These are phyloP conservation scores for Ibycter americanus DNA, from an alignment of 2,797 vertebrate species.

Conservation along the genomic window DNA sequence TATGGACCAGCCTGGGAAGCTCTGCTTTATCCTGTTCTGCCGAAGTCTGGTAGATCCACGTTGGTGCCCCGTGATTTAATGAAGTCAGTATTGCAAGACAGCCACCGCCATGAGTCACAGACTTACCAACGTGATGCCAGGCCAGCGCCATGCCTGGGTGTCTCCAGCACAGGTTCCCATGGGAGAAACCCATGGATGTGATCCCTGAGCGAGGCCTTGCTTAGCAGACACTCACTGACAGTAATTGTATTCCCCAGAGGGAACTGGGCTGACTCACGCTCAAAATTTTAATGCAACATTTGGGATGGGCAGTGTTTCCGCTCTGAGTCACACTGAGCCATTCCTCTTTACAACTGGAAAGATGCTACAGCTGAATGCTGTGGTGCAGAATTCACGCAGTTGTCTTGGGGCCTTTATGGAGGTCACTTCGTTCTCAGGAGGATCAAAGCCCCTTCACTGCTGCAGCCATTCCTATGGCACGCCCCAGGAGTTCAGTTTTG, in stretches of 20 bases:
- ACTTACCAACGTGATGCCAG: fast-evolving
- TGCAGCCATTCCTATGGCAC: background rate
- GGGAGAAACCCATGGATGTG: background rate
- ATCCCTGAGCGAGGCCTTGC: background rate
- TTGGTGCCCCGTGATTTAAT: background rate
- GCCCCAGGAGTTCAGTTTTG: background rate
- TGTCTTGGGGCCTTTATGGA: background rate
- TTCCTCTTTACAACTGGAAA: background rate
- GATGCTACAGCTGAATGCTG: background rate
- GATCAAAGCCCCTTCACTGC: background rate
- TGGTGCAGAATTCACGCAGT: fast-evolving
- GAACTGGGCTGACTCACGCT: background rate
- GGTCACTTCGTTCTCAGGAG: background rate
- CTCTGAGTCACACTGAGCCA: background rate
- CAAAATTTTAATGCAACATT: background rate
- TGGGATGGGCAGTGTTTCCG: slow-evolving; percentile 40
- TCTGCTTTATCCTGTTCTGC: background rate
- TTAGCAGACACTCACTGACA: background rate
- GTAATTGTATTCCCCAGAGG: background rate
- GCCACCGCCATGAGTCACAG: fast-evolving
- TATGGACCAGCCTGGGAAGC: background rate
- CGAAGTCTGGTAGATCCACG: background rate
- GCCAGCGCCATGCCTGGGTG: fast-evolving
- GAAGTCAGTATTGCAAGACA: background rate
- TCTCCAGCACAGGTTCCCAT: background rate